Evolutionary conservation across 1,140 invertebrate species (phyloP).

Genomic region (Tribolium madens): DNA sequence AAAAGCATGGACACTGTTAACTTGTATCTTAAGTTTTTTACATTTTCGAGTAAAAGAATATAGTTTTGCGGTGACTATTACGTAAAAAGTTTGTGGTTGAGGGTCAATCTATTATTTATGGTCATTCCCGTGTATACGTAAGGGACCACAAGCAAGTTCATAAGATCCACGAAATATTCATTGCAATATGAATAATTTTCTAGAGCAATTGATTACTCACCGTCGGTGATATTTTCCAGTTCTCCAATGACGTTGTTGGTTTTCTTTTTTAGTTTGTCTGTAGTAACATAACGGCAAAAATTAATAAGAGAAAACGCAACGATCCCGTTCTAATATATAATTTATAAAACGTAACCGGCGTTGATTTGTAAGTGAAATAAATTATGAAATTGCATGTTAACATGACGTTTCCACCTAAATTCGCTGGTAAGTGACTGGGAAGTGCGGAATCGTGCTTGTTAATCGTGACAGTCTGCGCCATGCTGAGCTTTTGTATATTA

Average conservation of each 20-base stretch:
- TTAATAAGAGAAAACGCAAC: slow-evolving; percentile 31
- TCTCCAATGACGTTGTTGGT: slow-evolving; percentile 24
- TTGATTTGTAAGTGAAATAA: slow-evolving; percentile 59
- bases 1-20: neutral
- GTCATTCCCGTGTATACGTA: slow-evolving; percentile 21
- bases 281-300: slow-evolving; percentile 27
- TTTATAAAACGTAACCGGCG: slow-evolving; percentile 46
- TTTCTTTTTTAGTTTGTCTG: slow-evolving; percentile 41
- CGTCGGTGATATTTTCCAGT: slow-evolving; percentile 27
- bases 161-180: slow-evolving; percentile 36
- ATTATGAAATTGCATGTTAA: slow-evolving; percentile 59
- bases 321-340: slow-evolving; percentile 40
- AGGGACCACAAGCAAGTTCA: slow-evolving; percentile 12
- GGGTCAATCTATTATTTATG: slow-evolving; percentile 8
- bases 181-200: slow-evolving; percentile 26
- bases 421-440: slow-evolving; percentile 53
- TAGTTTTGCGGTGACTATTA: neutral
- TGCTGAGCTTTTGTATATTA: slow-evolving; percentile 52
- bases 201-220: slow-evolving; percentile 33
- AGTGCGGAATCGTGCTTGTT: slow-evolving; percentile 55
- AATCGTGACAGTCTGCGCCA: slow-evolving; percentile 57
- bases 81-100: neutral
- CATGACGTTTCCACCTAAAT: slow-evolving; percentile 54
- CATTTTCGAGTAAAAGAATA: neutral
- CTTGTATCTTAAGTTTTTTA: neutral